Conservation (phyloP, 2,888 invertebrate species). For the Drosophila glabriapex region DNA sequence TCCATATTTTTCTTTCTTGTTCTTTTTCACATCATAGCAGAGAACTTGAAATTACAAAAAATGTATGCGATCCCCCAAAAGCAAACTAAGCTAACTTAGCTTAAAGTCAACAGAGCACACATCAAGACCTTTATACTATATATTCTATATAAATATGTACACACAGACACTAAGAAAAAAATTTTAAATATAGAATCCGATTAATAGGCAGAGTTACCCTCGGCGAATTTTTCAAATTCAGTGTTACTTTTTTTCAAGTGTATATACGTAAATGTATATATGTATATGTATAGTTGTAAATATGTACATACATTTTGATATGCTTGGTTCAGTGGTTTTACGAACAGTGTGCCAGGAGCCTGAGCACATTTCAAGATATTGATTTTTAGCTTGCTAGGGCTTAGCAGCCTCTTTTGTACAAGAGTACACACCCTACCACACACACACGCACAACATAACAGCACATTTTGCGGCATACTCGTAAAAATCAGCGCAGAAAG, state of each 20-base stretch:
- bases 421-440: slow-evolving; percentile 7
- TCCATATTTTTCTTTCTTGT: not conserved
- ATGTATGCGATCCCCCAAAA: slow-evolving; percentile 1
- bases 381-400: slow-evolving; percentile 48
- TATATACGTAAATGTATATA: too few relatives aligned
- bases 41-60: slow-evolving; percentile 1
- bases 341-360: slow-evolving; percentile 6
- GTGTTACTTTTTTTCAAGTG: not conserved
- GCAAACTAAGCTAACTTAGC: not conserved
- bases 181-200: not conserved
- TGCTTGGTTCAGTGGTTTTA: slow-evolving; percentile 17
- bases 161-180: not conserved
- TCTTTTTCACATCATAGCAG: not conserved
- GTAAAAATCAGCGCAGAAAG: slow-evolving; percentile 33
- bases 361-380: slow-evolving; percentile 42
- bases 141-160: not conserved
- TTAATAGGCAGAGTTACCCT: not conserved
- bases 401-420: slow-evolving; percentile 34
- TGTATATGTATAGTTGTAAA: not conserved
- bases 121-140: not conserved
- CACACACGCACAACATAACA: slow-evolving; percentile 11
- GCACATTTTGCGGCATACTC: slow-evolving; percentile 29
- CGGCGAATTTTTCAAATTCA: not conserved
- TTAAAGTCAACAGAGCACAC: slow-evolving; percentile 3
- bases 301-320: not conserved